Conservation (phyloP, 2,113 vertebrate genomes). For the Pseudorasbora parva region DNA sequence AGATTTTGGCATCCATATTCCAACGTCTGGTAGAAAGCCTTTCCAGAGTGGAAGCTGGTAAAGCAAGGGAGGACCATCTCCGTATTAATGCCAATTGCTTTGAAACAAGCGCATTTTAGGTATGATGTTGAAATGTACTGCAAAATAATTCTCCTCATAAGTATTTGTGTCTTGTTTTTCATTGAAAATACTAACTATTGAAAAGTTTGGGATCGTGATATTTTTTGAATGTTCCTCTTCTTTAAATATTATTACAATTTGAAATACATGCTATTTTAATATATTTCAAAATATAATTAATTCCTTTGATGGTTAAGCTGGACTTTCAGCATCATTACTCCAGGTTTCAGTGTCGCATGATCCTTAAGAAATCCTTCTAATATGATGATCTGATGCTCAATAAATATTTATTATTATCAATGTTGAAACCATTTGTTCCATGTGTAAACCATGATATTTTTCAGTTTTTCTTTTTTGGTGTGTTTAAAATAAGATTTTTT, state of each 20-base stretch:
- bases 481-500: too few species aligned
- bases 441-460: neutral
- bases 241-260: too few species aligned
- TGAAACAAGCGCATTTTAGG: neutral
- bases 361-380: neutral
- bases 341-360: neutral
- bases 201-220: neutral
- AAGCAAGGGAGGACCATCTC: neutral
- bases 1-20: neutral
- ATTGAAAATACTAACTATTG: neutral
- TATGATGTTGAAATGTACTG: neutral
- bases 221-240: neutral
- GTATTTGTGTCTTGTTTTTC: neutral
- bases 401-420: neutral
- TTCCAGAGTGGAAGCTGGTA: neutral
- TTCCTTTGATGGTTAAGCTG: neutral
- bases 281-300: neutral
- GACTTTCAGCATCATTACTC: neutral
- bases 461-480: too few species aligned
- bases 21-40: neutral
- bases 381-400: neutral
- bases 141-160: neutral
- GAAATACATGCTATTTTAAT: neutral
- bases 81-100: neutral
- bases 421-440: neutral